Conservation (phyloP, 2,113 vertebrate genomes). For the Rhodinocichla rosea region DNA sequence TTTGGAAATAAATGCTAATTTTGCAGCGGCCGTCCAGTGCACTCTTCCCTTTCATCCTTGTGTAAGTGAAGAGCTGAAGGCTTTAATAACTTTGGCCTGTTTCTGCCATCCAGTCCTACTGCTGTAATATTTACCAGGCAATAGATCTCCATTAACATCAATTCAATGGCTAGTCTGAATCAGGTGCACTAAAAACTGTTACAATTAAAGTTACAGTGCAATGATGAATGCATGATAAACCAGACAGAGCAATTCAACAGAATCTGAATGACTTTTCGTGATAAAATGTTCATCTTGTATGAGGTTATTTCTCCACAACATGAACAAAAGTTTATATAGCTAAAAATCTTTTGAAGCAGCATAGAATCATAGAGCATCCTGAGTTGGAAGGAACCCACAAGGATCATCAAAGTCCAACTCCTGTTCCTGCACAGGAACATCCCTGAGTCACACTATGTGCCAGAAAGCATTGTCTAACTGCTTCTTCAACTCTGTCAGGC, state of each 20-base stretch:
- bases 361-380: background rate
- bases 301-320: background rate
- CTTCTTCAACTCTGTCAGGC: background rate
- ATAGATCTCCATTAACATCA: background rate
- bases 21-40: background rate
- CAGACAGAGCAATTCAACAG: background rate
- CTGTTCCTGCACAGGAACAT: background rate
- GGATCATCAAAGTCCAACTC: accelerated
- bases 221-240: background rate
- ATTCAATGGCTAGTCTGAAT: background rate
- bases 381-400: background rate
- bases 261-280: background rate
- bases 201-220: background rate
- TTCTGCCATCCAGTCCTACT: background rate
- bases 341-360: background rate
- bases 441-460: background rate
- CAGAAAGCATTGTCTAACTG: background rate
- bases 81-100: background rate
- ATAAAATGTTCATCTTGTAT: background rate
- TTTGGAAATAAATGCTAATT: background rate
- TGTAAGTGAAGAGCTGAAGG: background rate
- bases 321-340: background rate
- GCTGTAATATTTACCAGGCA: background rate
- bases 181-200: background rate
- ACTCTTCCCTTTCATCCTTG: background rate